Evolutionary conservation across 2,113 vertebrate genomes (phyloP), one percentile per base, ranked within the genome.

Genomic region (Ciconia boyciana): DNA sequence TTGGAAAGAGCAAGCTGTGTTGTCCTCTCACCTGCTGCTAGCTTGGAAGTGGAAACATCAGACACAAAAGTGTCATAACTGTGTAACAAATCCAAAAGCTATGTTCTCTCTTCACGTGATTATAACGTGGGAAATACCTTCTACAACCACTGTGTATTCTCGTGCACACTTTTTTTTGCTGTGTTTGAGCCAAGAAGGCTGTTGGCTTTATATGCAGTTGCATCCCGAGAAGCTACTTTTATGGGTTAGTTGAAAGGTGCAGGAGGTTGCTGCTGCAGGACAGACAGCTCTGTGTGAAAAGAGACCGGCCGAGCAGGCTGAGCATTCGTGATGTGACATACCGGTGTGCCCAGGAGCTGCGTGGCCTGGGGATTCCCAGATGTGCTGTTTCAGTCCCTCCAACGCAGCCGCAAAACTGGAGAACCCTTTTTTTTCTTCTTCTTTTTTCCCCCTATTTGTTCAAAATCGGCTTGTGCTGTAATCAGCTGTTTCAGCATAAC

Each of bases 1-100:
- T 34, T 58, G 51, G 58, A 85, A 95, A 77, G 84, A 87, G 58
- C 57, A 89, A 94, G 54, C 43, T 69, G 25, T 34, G 49, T 34
- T 91, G 29, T 94, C 54, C 49, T 90, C 36, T 97, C 24, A 85
- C 70, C 81, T 91, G 58, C 94, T 88, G 54, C 76, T 84, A 48
- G 70, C 68, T 85, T 61, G 78, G 55, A 83, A 86, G 46, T 61
- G 41, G 61, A 76, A 94, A 69, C 24, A 78, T 52, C 70, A 43
- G 44, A 70, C 62, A 32, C 78, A 66, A 54, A 75, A 70, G 41
- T 28, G 11, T 49, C 55, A 20, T 6, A 61, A 39, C 39, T 39
- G 39, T 39, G 39, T 39, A 39, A 39, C 39, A 39, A 39, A 39
- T 39, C 39, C 39, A 39, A 39, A 39, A 39, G 39, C 39, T 39